phyloP scores from a whole-genome alignment of 2,113 vertebrate species.

The Chiloscyllium plagiosum region DNA sequence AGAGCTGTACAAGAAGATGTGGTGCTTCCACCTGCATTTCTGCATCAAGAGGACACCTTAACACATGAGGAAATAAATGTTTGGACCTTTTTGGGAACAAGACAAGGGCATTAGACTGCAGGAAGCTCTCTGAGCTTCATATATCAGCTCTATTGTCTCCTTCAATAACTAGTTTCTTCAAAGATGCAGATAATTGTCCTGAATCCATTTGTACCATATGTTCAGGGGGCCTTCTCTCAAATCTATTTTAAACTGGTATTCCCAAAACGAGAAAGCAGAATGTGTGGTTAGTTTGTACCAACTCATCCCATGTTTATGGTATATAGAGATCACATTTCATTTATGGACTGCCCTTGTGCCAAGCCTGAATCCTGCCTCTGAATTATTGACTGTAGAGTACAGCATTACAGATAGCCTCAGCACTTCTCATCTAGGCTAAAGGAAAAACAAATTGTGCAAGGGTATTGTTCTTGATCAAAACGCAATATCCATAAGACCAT shows the following conservation, averaged over 20 bases:
- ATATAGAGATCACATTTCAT: not conserved
- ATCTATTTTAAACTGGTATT: not conserved
- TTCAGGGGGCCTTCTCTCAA: not conserved
- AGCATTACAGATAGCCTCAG: not conserved
- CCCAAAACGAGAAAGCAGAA: not conserved
- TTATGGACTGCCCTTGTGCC: not conserved
- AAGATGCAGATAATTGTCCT: not conserved
- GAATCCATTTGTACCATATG: not conserved
- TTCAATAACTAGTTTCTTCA: not conserved
- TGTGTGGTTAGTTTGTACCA: not conserved
- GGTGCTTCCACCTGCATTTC: not conserved
- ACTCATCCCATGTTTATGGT: not conserved
- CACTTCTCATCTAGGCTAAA: not conserved
- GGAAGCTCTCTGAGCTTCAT: not conserved
- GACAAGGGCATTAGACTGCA: not conserved
- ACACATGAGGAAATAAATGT: not conserved
- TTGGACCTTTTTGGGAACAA: not conserved
- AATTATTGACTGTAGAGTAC: not conserved
- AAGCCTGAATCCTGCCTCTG: not conserved
- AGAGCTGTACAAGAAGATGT: not conserved
- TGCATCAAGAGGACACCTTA: not conserved
- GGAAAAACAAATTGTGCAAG: not conserved
- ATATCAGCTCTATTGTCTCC: not conserved
- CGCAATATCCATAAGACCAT: not conserved
- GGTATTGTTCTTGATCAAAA: not conserved